Conservation (phyloP, 2,888 invertebrate species). For the Chrysolina americana region DNA sequence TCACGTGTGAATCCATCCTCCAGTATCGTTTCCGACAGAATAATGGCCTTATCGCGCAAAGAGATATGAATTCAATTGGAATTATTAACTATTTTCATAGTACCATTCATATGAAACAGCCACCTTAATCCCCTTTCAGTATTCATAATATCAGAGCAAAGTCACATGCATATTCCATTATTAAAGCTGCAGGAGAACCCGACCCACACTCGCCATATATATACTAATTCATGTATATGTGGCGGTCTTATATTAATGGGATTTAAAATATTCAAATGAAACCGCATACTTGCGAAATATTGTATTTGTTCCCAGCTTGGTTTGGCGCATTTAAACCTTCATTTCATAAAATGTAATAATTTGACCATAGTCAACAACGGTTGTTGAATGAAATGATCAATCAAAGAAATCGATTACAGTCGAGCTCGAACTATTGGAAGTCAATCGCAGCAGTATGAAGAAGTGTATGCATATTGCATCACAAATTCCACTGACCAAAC, state of each 20-base stretch:
- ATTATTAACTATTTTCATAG: not conserved
- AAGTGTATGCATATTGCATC: too few species aligned
- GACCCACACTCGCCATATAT: not conserved
- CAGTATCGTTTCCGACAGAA: too few species aligned
- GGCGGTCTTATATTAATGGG: conserved; percentile 49
- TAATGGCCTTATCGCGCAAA: not conserved
- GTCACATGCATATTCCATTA: conserved; percentile 27
- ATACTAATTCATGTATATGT: conserved; percentile 13
- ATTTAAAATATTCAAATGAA: conserved; percentile 54
- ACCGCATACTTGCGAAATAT: conserved; percentile 50
- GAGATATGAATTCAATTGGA: not conserved
- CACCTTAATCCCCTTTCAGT: conserved; percentile 2
- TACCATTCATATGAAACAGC: not conserved
- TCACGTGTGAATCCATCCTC: too few species aligned
- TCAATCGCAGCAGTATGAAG: too few species aligned
- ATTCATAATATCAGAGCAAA: not conserved
- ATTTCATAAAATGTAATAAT: not conserved
- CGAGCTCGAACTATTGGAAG: too few species aligned
- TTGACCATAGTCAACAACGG: too few species aligned
- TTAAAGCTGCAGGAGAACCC: conserved; percentile 14
- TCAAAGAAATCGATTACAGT: too few species aligned
- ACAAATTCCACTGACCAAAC: too few species aligned
- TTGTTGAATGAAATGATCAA: too few species aligned
- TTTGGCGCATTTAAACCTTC: not conserved
- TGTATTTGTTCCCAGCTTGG: conserved; percentile 23